phyloP scores from a whole-genome alignment of 2,888 invertebrate genomes.

The Halocaridina rubra region DNA sequence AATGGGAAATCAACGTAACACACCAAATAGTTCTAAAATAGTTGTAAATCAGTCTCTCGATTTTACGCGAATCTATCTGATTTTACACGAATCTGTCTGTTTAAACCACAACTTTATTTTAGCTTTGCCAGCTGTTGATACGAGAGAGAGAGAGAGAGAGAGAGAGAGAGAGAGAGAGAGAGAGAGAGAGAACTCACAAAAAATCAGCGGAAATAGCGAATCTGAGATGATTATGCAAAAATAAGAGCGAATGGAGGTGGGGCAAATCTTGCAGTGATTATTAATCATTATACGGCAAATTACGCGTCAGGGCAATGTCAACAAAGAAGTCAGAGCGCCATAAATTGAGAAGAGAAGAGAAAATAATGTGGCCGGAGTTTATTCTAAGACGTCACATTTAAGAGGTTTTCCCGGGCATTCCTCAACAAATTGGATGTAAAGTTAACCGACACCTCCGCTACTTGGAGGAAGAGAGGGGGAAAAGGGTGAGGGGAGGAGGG shows the following conservation, averaged over 20 bases:
- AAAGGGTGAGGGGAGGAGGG: background rate
- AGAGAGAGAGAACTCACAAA: background rate
- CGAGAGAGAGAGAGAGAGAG: background rate
- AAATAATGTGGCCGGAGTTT: background rate
- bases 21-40: too few species aligned
- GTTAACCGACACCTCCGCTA: conserved; percentile 39
- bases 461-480: background rate
- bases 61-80: too few species aligned
- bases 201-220: background rate
- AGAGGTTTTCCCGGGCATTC: conserved; percentile 27
- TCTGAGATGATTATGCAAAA: background rate
- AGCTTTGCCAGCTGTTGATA: background rate
- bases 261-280: background rate
- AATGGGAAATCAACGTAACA: too few species aligned
- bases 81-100: too few species aligned
- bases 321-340: conserved; percentile 42
- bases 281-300: conserved; percentile 34
- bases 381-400: background rate
- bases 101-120: background rate
- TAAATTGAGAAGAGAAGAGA: conserved; percentile 40
- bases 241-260: background rate
- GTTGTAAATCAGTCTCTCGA: too few species aligned
- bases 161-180: background rate
- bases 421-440: conserved; percentile 45
- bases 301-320: conserved; percentile 43